Evolutionary conservation across 2,888 invertebrate genomes (phyloP).

Genomic region (Lasioglossum pauxillum): DNA sequence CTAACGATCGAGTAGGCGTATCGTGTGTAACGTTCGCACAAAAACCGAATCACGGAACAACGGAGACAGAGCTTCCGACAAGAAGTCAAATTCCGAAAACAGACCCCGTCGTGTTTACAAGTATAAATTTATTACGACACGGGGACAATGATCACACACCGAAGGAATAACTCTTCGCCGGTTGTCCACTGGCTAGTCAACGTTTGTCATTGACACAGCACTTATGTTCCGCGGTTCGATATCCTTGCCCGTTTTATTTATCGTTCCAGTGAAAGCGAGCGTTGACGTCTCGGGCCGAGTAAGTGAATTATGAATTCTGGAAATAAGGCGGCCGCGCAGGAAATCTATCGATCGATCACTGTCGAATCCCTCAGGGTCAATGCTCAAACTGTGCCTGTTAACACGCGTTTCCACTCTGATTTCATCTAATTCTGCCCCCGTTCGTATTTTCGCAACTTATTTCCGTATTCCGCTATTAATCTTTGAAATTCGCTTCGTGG

Average conservation of each 20-base stretch:
- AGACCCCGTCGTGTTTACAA: constrained; percentile 30
- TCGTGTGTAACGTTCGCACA: neutral
- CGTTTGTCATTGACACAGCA: constrained; percentile 52
- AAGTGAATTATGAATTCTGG: constrained; percentile 70
- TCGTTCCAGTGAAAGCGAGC: constrained; percentile 56
- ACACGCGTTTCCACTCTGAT: constrained; percentile 45
- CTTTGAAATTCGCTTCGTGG: neutral
- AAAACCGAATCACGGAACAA: neutral
- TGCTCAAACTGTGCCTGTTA: constrained; percentile 42
- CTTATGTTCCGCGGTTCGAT: constrained; percentile 40
- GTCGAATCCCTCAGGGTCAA: constrained; percentile 66
- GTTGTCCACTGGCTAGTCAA: constrained; percentile 47
- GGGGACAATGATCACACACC: constrained; percentile 51
- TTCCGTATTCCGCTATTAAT: neutral
- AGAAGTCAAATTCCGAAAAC: constrained; percentile 15
- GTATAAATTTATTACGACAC: constrained; percentile 47
- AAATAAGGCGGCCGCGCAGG: constrained; percentile 61
- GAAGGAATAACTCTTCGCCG: constrained; percentile 51
- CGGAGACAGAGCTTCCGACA: constrained; percentile 11
- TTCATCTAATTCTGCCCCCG: constrained; percentile 35
- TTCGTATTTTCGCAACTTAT: constrained; percentile 14
- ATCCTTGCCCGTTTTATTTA: constrained; percentile 59
- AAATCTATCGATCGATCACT: constrained; percentile 70
- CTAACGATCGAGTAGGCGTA: neutral
- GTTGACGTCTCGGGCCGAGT: constrained; percentile 47